These are phyloP conservation scores for Malachius bipustulatus DNA, from an alignment of 2,888 invertebrate species.

Conservation along the genomic window DNA sequence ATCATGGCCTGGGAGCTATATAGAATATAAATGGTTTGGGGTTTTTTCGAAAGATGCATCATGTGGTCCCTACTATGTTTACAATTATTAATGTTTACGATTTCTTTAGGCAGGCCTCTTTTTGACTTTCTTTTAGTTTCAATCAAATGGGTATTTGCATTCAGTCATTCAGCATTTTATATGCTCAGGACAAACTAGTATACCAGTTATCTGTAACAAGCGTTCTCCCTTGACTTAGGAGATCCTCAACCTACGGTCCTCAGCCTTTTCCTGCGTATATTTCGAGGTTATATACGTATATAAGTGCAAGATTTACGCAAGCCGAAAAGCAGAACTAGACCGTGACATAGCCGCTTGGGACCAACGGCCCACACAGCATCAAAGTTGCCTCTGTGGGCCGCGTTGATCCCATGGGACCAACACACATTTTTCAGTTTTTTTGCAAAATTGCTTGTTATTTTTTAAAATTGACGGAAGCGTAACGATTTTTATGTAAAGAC, in stretches of 20 bases:
- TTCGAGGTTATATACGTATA: constrained; percentile 6
- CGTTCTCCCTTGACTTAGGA: constrained; percentile 6
- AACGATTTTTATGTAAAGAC: not conserved
- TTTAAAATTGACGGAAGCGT: not conserved
- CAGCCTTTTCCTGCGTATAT: constrained; percentile 5
- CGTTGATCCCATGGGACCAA: not conserved
- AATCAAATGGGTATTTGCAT: constrained; percentile 10
- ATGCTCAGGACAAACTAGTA: constrained; percentile 7
- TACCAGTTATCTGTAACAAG: constrained; percentile 12
- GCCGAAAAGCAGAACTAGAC: not conserved
- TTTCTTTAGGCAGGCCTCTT: constrained; percentile 5
- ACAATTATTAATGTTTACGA: no score
- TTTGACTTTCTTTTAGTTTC: constrained; percentile 6
- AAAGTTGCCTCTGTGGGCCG: constrained; percentile 1
- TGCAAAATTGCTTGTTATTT: not conserved
- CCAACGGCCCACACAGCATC: not conserved
- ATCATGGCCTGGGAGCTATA: no score
- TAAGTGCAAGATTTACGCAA: not conserved
- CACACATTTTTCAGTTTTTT: not conserved
- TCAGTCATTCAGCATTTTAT: constrained; percentile 12
- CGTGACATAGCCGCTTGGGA: constrained; percentile 3
- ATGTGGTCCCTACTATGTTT: no score
- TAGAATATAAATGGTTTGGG: no score
- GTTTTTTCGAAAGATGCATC: no score
- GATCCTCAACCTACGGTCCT: not conserved